Evolutionary conservation across 2,797 vertebrate genomes (phyloP).

Genomic region (Enteromius mattozi): DNA sequence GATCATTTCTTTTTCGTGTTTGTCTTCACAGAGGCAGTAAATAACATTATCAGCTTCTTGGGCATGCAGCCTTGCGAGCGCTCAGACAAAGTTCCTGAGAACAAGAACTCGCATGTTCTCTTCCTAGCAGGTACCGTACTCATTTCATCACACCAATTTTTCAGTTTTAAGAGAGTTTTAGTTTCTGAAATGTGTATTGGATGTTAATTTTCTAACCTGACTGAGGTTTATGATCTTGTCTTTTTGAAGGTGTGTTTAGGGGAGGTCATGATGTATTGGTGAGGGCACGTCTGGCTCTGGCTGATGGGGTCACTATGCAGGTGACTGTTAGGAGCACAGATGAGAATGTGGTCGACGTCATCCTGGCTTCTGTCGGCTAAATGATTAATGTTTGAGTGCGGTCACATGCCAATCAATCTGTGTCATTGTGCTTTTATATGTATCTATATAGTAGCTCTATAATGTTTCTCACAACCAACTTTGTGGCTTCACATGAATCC

Average conservation of each 20-base stretch:
- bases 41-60: slow-evolving; percentile 93
- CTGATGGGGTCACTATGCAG: slow-evolving; percentile 97
- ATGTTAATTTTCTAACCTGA: background rate
- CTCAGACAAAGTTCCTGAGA: slow-evolving; percentile 96
- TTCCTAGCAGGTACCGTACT: slow-evolving; percentile 87
- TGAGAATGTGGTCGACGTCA: slow-evolving; percentile 88
- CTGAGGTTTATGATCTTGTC: background rate
- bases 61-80: slow-evolving; percentile 98
- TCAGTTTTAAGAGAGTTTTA: background rate
- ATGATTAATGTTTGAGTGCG: background rate
- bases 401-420: slow-evolving; percentile 23
- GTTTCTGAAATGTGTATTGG: background rate
- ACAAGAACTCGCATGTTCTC: slow-evolving; percentile 94
- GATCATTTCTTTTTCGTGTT: background rate
- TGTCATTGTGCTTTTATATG: background rate
- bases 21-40: slow-evolving; percentile 87
- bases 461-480: slow-evolving; percentile 1
- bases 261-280: slow-evolving; percentile 88
- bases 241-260: slow-evolving; percentile 86
- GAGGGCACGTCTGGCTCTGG: slow-evolving; percentile 89
- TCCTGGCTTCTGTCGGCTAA: slow-evolving; percentile 93
- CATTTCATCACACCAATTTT: background rate
- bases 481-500: background rate
- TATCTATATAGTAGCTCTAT: background rate
- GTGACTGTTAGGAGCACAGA: slow-evolving; percentile 92